Evolutionary conservation across 1,140 invertebrate species (phyloP), one percentile per base, ranked within the genome.

Genomic region (Euborellia annulipes): DNA sequence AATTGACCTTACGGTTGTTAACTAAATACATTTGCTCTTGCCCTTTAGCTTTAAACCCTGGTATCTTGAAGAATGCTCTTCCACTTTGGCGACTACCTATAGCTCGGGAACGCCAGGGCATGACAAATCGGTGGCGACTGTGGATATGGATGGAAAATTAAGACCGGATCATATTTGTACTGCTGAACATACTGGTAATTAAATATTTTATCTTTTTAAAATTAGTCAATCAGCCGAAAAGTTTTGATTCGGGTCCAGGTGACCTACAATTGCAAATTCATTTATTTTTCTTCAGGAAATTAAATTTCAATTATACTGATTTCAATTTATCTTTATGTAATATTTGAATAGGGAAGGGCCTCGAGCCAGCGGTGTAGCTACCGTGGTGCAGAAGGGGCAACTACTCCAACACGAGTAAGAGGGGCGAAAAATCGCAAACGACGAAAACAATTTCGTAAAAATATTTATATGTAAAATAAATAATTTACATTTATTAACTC

Each of bases 1-100:
- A 20, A 44, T 6, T 27, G 3, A 46, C 3, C 19, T 45, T 43
- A 16, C 7, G 7, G 11, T 23, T 17, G 2, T 46, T 41, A 14
- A n/a, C 18, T 16, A 47, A 37, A 50, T 53, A 32, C 3, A 18
- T 1, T 40, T 7, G 14, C 32, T 40, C 23, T 20, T 36, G n/a
- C 45, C 42, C 57, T 50, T 20, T 50, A 78, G 75, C 14, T 85
- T 79, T 53, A 88, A 90, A 57, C 95, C 95, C 0, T 98, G 95
- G 94, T 99, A 99, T 62, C 70, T 95, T 42, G 93, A 97, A 67
- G 88, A 95, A 63, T 98, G 93, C 58, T 90, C 92, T 2, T 96
- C 92, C 3, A 96, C 92, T 3, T 64, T 98, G 46, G 91, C 92
- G 0, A 87, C 90, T 2, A 98, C 94, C 0, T 98, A 96, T 62